phyloP scores from a whole-genome alignment of 2,113 vertebrate species.

The Apus apus region DNA sequence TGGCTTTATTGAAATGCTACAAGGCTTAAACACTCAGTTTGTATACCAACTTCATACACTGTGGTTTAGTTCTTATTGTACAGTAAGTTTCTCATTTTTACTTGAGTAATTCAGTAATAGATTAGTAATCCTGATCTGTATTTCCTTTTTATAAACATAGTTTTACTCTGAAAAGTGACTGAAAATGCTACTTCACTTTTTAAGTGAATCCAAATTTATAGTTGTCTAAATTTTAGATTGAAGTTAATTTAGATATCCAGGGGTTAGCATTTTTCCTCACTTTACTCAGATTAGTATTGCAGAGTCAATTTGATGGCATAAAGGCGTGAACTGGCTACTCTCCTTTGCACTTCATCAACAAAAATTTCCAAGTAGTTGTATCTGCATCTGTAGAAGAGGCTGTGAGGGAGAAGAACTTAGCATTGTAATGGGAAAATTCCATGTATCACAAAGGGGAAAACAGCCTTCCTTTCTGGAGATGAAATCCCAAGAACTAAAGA shows the following conservation, averaged over 20 bases:
- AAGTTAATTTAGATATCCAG: background rate
- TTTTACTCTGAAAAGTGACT: background rate
- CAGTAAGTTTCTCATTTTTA: background rate
- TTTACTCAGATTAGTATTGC: background rate
- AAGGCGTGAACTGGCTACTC: background rate
- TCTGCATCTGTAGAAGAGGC: background rate
- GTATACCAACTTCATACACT: background rate
- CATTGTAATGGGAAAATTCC: background rate
- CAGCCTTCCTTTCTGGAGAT: background rate
- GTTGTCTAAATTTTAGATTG: background rate
- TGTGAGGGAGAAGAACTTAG: background rate
- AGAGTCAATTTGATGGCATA: background rate
- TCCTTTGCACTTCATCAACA: background rate
- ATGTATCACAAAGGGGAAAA: background rate
- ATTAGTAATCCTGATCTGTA: background rate
- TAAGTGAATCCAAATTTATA: background rate
- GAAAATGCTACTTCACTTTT: background rate
- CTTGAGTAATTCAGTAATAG: background rate
- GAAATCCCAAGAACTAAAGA: background rate
- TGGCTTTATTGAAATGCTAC: background rate
- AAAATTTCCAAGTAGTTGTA: background rate
- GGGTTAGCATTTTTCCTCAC: background rate
- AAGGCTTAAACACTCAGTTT: background rate
- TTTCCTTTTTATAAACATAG: background rate
- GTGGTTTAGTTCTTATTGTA: background rate